These are phyloP conservation scores for Actinia equina DNA, from an alignment of 64 coral and sea anemone genomes.

Conservation along the genomic window DNA sequence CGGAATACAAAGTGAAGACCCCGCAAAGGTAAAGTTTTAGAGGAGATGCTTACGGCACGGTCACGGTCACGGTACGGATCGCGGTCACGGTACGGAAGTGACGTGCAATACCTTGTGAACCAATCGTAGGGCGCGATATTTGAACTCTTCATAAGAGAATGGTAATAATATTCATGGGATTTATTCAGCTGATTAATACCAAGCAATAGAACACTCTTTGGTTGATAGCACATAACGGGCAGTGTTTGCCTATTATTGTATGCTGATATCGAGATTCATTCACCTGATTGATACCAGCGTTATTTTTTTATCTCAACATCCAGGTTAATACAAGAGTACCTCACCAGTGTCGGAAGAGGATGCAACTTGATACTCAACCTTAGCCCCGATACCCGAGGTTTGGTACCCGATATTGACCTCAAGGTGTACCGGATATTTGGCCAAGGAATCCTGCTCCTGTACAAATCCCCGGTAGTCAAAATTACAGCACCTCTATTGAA, in stretches of 20 bases:
- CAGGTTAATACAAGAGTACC: conserved; percentile 41
- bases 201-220: too few relatives aligned
- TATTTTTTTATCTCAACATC: not conserved
- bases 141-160: too few relatives aligned
- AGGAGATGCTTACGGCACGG: too few relatives aligned
- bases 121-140: too few relatives aligned
- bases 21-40: not conserved
- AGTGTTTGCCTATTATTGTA: too few relatives aligned
- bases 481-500: not conserved
- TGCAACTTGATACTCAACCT: conserved; percentile 49
- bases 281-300: not conserved
- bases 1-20: conserved; percentile 39
- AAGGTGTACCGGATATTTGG: conserved; percentile 28
- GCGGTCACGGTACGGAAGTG: too few relatives aligned
- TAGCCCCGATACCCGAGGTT: conserved; percentile 49
- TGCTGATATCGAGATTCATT: too few relatives aligned
- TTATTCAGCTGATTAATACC: too few relatives aligned
- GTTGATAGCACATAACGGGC: too few relatives aligned
- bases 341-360: conserved; percentile 55
- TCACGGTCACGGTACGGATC: too few relatives aligned
- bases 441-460: conserved; percentile 31
- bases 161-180: too few relatives aligned
- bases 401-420: conserved; percentile 44
- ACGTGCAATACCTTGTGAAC: too few relatives aligned
- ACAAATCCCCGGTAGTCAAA: conserved; percentile 26